Conservation (phyloP, 2,888 invertebrate genomes). For the Gari tellinella region DNA sequence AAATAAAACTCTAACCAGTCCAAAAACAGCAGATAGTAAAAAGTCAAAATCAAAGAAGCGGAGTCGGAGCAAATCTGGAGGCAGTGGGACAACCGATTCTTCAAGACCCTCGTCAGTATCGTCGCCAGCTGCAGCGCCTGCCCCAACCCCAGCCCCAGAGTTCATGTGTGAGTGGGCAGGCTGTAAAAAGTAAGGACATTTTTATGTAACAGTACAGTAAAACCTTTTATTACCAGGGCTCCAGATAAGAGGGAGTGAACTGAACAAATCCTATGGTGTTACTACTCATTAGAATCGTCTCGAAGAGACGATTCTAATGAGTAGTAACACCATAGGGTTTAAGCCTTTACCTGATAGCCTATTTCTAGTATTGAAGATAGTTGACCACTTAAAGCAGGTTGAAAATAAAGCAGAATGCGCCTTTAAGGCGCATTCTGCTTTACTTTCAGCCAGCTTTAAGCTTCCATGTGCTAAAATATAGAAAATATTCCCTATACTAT, state of each 20-base stretch:
- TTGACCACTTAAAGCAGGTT: too few relatives aligned
- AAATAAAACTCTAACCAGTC: constrained; percentile 51
- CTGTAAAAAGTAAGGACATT: constrained; percentile 88
- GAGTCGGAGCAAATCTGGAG: constrained; percentile 68
- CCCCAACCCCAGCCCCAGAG: constrained; percentile 74
- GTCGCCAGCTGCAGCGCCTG: constrained; percentile 70
- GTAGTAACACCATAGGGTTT: too few relatives aligned
- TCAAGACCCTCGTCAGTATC: constrained; percentile 35
- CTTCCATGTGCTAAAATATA: too few relatives aligned
- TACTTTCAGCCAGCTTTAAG: too few relatives aligned
- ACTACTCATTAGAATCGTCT: too few relatives aligned
- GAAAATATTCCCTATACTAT: too few relatives aligned
- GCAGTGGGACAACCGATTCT: constrained; percentile 55
- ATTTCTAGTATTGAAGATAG: too few relatives aligned
- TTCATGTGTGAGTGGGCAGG: constrained; percentile 96
- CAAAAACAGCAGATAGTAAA: constrained; percentile 53
- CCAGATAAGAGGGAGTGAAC: too few relatives aligned
- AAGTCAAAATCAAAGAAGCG: constrained; percentile 65
- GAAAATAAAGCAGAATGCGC: not conserved
- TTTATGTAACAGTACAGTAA: not conserved
- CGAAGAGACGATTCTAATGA: too few relatives aligned
- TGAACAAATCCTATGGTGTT: too few relatives aligned
- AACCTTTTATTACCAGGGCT: not conserved
- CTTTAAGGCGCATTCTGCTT: too few relatives aligned
- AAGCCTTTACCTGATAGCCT: too few relatives aligned